Evolutionary conservation across 2,888 invertebrate species (phyloP), one percentile per base, ranked within the genome.

Genomic region (Cantharis flavilabris): DNA sequence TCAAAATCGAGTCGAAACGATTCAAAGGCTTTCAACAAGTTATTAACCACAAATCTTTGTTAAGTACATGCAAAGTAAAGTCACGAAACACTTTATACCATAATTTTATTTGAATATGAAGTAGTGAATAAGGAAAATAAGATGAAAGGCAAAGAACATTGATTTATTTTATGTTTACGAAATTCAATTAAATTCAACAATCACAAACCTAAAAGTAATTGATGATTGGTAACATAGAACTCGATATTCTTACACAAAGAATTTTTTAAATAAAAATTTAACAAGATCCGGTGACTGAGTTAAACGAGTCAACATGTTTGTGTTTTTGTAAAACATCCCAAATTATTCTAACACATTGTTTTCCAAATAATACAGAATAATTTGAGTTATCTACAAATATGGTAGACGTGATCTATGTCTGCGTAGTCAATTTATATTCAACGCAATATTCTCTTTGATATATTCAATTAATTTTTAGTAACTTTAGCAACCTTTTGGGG

Each of bases 31-130:
- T 67, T 67, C 65, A 67, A 67, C 65, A 67, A 67, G 65, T 67
- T 67, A 67, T 67, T 67, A 67, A 67, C 65, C 65, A n/a, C 65
- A 67, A 67, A 67, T 67, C 65, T 67, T 67, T 67, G 65, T 67
- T 67, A 67, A 67, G 14, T 23, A 67, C 23, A 67, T 67, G 65
- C 65, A 67, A 67, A 67, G 16, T 67, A 67, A 67, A 67, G 23
- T 67, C 65, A 67, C 65, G 65, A 23, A 67, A 67, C 65, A 67
- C 26, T 65, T 65, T 65, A 65, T 65, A 67, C 65, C 65, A 67
- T 67, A 67, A 67, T 67, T 67, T 67, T 23, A 67, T 67, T 67
- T 67, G 65, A 67, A 67, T 67, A 67, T 67, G 13, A 67, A 67
- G 65, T 23, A n/a, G 65, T 23, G 65, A 67, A 67, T 67, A 23